Base-by-base conservation (phyloP, 2,888 invertebrate genomes). In the Noctua comes region DNA sequence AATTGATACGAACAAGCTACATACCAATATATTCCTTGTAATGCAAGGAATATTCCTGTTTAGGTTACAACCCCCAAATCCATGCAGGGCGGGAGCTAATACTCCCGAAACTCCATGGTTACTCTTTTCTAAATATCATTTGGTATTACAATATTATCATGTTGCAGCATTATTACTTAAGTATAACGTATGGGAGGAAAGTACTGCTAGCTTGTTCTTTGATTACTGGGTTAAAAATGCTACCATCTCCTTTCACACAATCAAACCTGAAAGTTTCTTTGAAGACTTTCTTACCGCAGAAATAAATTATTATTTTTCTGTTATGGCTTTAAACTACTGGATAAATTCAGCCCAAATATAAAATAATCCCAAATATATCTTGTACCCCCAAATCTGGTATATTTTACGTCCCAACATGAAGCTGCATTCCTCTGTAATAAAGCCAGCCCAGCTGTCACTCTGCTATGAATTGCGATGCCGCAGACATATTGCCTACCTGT, bases 401-500 rank as follows among this genome's bases (percentile, higher is more conserved):
- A 62, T 68, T 54, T 66, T 48, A n/a, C 11, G 16, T 40, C 24
- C 64, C 59, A 69, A 68, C 62, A 82, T 40, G 46, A 43, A 66
- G 16, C 51, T 81, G 85, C 77, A 87, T 73, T 76, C 51, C 36
- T 24, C 6, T 54, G 77, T 87, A 85, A 85, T 87, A 87, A 87
- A 85, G 73, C 31, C 36, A 11, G 31, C 31, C 36, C 85, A 85
- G 82, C 82, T 87, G 85, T 82, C 85, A 76, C 75, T 54, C 57
- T 31, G 16, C 31, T 68, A 65, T 72, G 80, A 87, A 76, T 85
- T 76, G 73, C 54, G 73, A 64, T 71, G 62, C 54, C 59, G 43
- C 73, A 77, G 78, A 85, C 82, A 87, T 87, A 85, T 85, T 85
- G 73, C 73, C 65, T 69, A 85, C 84, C 85, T 80, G 82, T 85